Evolutionary conservation across 64 coral and sea anemone genomes (phyloP), one percentile per base, ranked within the genome.

Genomic region (Montipora efflorescens): DNA sequence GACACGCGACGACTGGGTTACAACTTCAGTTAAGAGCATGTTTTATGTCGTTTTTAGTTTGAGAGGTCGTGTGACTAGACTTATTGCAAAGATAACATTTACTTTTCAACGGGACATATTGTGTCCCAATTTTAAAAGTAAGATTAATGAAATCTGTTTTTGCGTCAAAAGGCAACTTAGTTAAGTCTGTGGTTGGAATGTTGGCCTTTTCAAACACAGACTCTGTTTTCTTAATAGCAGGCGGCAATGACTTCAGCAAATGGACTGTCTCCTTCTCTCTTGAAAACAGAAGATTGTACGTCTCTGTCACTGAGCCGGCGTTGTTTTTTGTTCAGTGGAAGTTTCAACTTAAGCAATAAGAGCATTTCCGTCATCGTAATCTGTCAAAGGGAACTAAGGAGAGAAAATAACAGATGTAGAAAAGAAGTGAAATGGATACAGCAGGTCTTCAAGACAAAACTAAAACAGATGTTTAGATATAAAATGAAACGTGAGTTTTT

Each of bases 281-380:
- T 18, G 82, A 3, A 49, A 86, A 72, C 82, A 86, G 82, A 47
- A 45, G 59, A 15, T 23, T 25, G 81, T 47, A 19, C 4, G 25
- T n/a, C 20, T 25, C 2, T 44, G 8, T 5, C 15, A 11, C 6
- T 57, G 7, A 11, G 6, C 11, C 11, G 53, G 7, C 45, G 62
- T 48, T n/a, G 45, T 71, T 50, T 71, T 50, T 70, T 46, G 44
- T 71, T 22, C 9, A 64, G 13, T 18, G 50, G 47, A 66, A 67
- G n/a, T 86, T 57, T 49, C 16, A 72, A 9, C 82, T 71, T 86
- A 70, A 50, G 81, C 14, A 84, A 19, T 28, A 19, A 84, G 47
- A 86, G 82, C 62, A 86, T 71, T 86, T 86, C 62, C 82, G 82
- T 51, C 67, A 7, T 49, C 49, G 70, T 86, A 68, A 72, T 71